These are phyloP conservation scores for Manis crassicaudata DNA, from an alignment of 2,797 vertebrate genomes.

Conservation along the genomic window DNA sequence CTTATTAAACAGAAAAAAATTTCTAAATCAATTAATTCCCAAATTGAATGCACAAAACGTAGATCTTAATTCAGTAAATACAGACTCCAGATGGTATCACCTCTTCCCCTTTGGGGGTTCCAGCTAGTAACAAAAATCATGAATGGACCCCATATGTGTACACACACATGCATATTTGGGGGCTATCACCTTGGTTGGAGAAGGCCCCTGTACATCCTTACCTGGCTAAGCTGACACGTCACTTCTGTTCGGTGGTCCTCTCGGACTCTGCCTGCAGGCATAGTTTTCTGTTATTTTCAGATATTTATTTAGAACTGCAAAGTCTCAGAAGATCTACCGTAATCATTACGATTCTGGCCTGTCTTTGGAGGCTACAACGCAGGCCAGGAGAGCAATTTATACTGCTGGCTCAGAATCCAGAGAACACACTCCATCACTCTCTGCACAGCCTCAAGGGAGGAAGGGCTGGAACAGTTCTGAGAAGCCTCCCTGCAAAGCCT, in stretches of 20 bases:
- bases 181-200: not conserved
- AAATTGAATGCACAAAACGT: not conserved
- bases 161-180: fast-evolving
- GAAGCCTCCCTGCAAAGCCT: not conserved
- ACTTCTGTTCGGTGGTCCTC: not conserved
- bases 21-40: conserved; percentile 52
- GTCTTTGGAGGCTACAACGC: not conserved
- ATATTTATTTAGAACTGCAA: conserved; percentile 31
- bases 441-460: not conserved
- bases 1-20: conserved; percentile 54
- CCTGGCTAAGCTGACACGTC: not conserved
- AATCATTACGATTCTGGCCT: conserved; percentile 19
- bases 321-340: conserved; percentile 50
- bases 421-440: not conserved
- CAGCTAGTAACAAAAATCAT: not conserved
- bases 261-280: not conserved
- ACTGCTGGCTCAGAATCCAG: not conserved
- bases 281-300: conserved; percentile 4
- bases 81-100: not conserved
- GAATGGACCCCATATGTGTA: not conserved
- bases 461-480: not conserved
- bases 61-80: conserved; percentile 39
- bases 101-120: not conserved
- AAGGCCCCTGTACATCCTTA: not conserved
- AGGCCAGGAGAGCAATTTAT: conserved; percentile 60